Evolutionary conservation across 2,888 invertebrate genomes (phyloP).

Genomic region (Horisme vitalbata): DNA sequence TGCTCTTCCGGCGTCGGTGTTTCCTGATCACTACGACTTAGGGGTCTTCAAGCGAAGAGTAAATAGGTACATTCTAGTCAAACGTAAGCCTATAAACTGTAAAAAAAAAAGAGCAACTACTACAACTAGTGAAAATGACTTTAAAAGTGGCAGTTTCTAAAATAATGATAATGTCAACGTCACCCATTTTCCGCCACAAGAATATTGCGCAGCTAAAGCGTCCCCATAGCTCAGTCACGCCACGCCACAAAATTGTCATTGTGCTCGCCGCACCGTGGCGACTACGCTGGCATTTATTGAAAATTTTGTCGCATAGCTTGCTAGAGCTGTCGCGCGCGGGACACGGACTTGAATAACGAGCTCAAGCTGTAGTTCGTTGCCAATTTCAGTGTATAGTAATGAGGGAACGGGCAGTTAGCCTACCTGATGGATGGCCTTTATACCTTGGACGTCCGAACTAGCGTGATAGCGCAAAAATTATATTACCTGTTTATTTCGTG

Average conservation of each 20-base stretch:
- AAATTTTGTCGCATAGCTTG: conserved; percentile 25
- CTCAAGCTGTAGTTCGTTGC: conserved; percentile 11
- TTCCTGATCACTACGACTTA: too few relatives aligned
- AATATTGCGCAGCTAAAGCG: background rate
- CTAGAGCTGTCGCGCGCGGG: conserved; percentile 9
- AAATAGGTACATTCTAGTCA: too few relatives aligned
- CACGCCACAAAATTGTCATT: conserved; percentile 18
- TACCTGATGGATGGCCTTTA: conserved; percentile 2
- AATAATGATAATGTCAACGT: too few relatives aligned
- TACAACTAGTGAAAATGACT: too few relatives aligned
- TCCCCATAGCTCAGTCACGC: conserved; percentile 6
- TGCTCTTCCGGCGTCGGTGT: too few relatives aligned
- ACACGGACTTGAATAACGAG: conserved; percentile 17
- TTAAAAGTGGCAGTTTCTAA: too few relatives aligned
- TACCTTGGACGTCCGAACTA: background rate
- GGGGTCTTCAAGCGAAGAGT: too few relatives aligned
- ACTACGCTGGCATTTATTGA: conserved; percentile 21
- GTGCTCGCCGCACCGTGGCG: conserved; percentile 7
- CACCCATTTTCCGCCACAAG: too few relatives aligned
- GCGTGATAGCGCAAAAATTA: background rate
- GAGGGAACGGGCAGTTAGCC: conserved; percentile 4
- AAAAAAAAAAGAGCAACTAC: too few relatives aligned
- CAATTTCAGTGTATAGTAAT: conserved; percentile 22
- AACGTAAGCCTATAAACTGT: too few relatives aligned
- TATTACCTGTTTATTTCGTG: too few relatives aligned